Conservation (phyloP, 2,797 vertebrate species). For the Borostomias antarcticus region DNA sequence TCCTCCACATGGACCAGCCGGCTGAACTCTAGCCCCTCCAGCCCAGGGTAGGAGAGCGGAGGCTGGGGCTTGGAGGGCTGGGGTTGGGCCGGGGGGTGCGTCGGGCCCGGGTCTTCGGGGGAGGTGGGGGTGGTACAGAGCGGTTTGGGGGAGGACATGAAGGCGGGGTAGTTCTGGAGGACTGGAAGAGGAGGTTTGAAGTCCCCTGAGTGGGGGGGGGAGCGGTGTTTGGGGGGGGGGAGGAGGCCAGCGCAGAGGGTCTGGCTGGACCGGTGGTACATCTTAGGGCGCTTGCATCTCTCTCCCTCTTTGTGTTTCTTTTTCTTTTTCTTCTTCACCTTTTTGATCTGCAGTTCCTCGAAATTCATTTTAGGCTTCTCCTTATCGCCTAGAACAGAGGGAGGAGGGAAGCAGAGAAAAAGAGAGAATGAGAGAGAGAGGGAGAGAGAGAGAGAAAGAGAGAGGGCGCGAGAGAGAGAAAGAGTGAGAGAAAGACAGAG, state of each 20-base stretch:
- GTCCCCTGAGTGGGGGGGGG: conserved; percentile 19
- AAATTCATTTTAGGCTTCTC: conserved; percentile 86
- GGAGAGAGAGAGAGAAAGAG: neutral
- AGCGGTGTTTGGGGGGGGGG: conserved; percentile 52
- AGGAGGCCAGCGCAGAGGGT: conserved; percentile 89
- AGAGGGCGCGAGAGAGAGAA: too few species aligned
- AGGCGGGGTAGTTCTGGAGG: conserved; percentile 63
- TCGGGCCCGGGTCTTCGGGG: conserved; percentile 51
- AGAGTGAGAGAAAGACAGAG: neutral
- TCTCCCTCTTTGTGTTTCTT: conserved; percentile 99
- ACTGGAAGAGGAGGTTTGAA: conserved; percentile 75
- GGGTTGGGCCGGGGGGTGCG: conserved; percentile 77
- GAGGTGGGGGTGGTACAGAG: conserved; percentile 20
- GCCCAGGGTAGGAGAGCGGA: conserved; percentile 66
- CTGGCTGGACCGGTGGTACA: conserved; percentile 96
- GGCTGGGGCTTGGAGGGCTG: too few species aligned
- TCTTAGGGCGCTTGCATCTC: conserved; percentile 93
- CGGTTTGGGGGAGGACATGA: conserved; percentile 68
- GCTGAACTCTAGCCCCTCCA: conserved; percentile 88
- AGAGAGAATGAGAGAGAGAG: neutral
- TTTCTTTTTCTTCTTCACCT: conserved; percentile 99
- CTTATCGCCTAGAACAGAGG: conserved; percentile 78
- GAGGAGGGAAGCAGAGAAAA: conserved; percentile 3
- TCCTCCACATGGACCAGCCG: conserved; percentile 92
- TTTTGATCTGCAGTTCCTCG: conserved; percentile 94